Base-by-base conservation (phyloP, 1,140 invertebrate genomes). In the Lepidurus arcticus region DNA sequence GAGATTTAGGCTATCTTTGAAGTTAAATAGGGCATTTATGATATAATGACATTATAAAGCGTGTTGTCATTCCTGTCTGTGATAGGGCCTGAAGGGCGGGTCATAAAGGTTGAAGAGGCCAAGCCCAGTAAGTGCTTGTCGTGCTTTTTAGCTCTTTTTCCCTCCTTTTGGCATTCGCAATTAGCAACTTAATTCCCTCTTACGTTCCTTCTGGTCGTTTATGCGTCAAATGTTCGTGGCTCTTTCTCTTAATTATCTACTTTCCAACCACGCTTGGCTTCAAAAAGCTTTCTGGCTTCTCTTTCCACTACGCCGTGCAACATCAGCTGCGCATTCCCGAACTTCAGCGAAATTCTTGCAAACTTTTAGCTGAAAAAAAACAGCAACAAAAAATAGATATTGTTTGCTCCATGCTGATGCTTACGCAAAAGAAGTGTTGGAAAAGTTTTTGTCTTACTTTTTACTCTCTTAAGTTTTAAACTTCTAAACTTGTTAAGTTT, bases 11-110 rank as follows among this genome's bases (percentile, higher is more conserved):
- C 34, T 16, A 16, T 65, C 13, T n/a, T 65, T 13, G 21, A 65
- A 65, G 53, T 65, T 65, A 65, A 65, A n/a, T 21, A 65, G 53
- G 13, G 43, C 26, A 75, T 44, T 42, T 43, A 7, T n/a, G 74
- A n/a, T 74, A 21, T n/a, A 75, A 75, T n/a, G 74, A 16, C 1
- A 16, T 43, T 75, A 44, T 76, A 76, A 47, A 42, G 24, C 24
- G 24, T 76, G 43, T 76, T 76, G 24, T 76, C 43, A 13, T 47
- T 47, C 75, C 75, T 44, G 75, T 44, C 10, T 45, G 24, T 76
- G 43, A n/a, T 76, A 76, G 75, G 75, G 43, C 75, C 75, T 21
- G 75, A 76, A 45, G 75, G 75, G 75, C 75, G 75, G 43, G 75
- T 76, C 44, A 45, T 76, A 76, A 76, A 26, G 42, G 47, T 76